phyloP scores from a whole-genome alignment of 2,113 vertebrate species.

The Gila orcuttii region DNA sequence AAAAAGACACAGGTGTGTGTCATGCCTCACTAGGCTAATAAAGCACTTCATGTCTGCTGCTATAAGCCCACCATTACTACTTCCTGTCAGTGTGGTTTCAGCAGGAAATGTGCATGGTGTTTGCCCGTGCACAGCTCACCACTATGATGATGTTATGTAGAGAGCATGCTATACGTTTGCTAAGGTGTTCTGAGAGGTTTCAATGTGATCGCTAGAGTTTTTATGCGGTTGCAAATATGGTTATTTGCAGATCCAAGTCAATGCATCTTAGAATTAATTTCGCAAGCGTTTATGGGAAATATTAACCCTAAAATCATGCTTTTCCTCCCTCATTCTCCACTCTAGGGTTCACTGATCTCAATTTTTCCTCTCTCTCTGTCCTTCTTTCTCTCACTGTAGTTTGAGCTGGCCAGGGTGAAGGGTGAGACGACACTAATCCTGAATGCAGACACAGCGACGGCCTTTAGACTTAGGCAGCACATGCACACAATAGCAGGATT shows the following conservation, averaged over 20 bases:
- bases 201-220: not conserved
- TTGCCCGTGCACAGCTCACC: not conserved
- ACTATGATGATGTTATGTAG: not conserved
- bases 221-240: not conserved
- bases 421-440: slow-evolving; percentile 55
- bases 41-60: not conserved
- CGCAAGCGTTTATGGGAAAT: not conserved
- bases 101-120: not conserved
- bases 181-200: not conserved
- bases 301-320: not conserved
- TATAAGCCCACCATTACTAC: slow-evolving; percentile 4
- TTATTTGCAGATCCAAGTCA: not conserved
- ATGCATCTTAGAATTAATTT: not conserved
- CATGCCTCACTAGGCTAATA: not conserved
- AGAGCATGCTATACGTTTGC: not conserved
- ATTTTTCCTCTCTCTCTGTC: not conserved
- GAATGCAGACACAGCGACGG: slow-evolving; percentile 54
- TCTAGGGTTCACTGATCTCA: too few species aligned
- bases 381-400: not conserved
- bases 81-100: not conserved
- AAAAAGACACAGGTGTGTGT: not conserved
- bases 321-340: not conserved
- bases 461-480: slow-evolving; percentile 34
- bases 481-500: slow-evolving; percentile 18
- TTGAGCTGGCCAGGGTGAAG: not conserved